A percentile compares a stretch with the other conserved stretches of the same genome.
Conservation (phyloP, 2,113 vertebrate species). For the Lasiurus cinereus region DNA sequence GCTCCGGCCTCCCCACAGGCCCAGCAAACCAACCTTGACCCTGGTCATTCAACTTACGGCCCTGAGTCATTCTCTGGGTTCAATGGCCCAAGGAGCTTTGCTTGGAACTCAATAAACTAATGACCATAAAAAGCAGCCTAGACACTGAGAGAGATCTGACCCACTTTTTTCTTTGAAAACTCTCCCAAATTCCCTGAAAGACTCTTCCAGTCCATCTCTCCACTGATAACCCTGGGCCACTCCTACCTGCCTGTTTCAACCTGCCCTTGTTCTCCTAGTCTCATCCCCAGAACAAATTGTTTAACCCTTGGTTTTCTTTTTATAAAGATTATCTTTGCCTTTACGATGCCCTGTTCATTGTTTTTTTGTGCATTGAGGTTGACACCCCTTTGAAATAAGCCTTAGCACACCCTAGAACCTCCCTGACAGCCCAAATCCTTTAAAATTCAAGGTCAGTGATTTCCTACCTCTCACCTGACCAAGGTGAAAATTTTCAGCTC, state of each 20-base stretch:
- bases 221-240: background rate
- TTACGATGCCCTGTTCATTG: no score
- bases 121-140: background rate
- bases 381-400: no score
- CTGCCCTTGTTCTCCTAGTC: background rate
- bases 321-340: no score
- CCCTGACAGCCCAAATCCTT: background rate
- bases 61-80: background rate
- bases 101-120: background rate
- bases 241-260: background rate
- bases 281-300: background rate
- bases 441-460: background rate
- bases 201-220: background rate
- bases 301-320: background rate
- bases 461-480: background rate
- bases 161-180: constrained; percentile 13
- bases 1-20: background rate
- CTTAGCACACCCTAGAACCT: background rate
- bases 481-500: constrained; percentile 5
- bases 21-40: background rate
- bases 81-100: background rate
- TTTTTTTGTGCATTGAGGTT: no score
- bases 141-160: background rate
- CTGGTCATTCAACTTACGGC: background rate
- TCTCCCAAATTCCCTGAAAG: background rate